A percentile compares a stretch with the other conserved stretches of the same genome.
Conservation (phyloP, 1,140 invertebrate genomes). For the Nixonia krombeini region DNA sequence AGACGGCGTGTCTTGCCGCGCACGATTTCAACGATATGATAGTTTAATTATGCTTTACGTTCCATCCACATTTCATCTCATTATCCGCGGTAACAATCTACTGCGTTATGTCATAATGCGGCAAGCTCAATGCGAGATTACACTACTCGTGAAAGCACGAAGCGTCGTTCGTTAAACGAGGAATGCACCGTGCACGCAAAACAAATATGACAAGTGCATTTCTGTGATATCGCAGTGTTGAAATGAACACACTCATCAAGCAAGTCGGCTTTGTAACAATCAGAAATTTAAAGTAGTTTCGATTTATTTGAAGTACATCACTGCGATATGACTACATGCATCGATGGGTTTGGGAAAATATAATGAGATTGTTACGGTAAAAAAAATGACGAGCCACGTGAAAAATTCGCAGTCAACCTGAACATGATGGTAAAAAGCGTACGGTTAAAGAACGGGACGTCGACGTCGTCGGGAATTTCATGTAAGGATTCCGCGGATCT, state of each 20-base stretch:
- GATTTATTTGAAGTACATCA: slow-evolving; percentile 11
- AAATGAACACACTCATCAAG: slow-evolving; percentile 7
- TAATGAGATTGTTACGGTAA: background rate
- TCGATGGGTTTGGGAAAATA: background rate
- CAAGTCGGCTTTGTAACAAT: slow-evolving; percentile 3
- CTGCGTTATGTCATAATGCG: slow-evolving; percentile 37
- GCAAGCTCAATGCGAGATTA: slow-evolving; percentile 37
- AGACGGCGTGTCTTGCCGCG: slow-evolving; percentile 1
- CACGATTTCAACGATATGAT: slow-evolving; percentile 23
- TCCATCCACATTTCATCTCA: slow-evolving; percentile 42
- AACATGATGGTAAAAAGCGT: no score
- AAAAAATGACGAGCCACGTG: no score
- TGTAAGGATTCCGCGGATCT: no score
- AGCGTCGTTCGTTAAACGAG: slow-evolving; percentile 29
- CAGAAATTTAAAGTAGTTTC: slow-evolving; percentile 18
- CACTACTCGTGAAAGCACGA: slow-evolving; percentile 20
- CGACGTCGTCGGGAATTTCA: no score
- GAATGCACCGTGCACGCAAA: slow-evolving; percentile 17
- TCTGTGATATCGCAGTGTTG: background rate
- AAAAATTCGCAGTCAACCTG: no score
- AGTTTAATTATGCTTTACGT: slow-evolving; percentile 44
- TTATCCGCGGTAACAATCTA: slow-evolving; percentile 41
- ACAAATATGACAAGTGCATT: slow-evolving; percentile 13
- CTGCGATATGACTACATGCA: background rate
- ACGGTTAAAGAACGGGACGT: no score